Evolutionary conservation across 1,140 invertebrate species (phyloP), one percentile per base, ranked within the genome.

Genomic region (Cotesia chilonis): DNA sequence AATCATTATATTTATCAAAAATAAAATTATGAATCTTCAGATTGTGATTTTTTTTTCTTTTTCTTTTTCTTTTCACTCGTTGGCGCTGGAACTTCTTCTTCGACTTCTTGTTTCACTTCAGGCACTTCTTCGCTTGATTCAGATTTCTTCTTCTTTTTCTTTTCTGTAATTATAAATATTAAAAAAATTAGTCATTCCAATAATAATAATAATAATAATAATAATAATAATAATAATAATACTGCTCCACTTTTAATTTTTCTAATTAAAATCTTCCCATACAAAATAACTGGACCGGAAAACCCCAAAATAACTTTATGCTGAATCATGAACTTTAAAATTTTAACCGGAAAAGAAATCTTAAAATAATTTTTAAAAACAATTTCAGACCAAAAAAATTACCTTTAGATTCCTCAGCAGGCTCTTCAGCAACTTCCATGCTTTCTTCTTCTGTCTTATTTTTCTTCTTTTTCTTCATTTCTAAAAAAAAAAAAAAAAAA

Each of bases 21-120:
- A 61, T 68, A 51, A 51, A 60, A 65, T 76, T 73, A 71, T 81
- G 55, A 76, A 66, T 75, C 82, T 52, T 75, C 73, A 47, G 74
- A 61, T 70, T 79, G 74, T 37, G 72, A 73, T 72, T 85, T 87
- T 71, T 86, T 86, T 72, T 83, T 86, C 74, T 87, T 87, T 72
- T 85, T 84, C 47, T 83, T 85, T 60, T 81, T 83, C 59, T 84
- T 83, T 65, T 81, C 76, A 35, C 64, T 75, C 51, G 64, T 52
- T 14, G 75, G 75, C 9, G 74, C 66, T 37, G 68, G 72, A 47
- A 70, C 60, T 61, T 47, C 60, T 70, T 76, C 67, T 9, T 65
- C 55, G 7, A 65, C 66, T 6, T 75, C 64, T 68, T 81, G 73
- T 81, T 81, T 71, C 81, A 82, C 79, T 85, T 85, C 72, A 28